Evolutionary conservation across 1,140 invertebrate genomes (phyloP).

Genomic region (Leptoteleia sp.): DNA sequence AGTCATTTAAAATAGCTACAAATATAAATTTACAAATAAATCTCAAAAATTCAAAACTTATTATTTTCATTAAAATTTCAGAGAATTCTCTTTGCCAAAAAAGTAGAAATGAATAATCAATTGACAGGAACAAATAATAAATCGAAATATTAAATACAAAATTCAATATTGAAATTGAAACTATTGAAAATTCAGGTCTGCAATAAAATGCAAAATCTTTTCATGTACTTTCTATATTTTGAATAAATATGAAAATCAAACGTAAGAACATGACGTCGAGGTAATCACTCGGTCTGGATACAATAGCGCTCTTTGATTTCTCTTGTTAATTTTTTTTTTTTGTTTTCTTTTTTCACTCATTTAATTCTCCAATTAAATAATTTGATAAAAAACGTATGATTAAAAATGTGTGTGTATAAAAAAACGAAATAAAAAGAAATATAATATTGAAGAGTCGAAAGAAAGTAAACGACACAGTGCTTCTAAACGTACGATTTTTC

Average conservation of each 20-base stretch:
- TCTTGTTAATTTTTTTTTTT: constrained; percentile 5
- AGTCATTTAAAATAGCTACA: constrained; percentile 15
- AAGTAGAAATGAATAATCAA: neutral
- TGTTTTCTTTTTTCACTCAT: no score
- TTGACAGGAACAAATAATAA: neutral
- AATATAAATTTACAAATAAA: constrained; percentile 43
- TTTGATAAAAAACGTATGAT: neutral
- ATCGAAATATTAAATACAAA: constrained; percentile 30
- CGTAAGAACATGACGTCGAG: constrained; percentile 65
- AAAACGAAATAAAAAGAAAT: constrained; percentile 12
- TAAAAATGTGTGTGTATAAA: constrained; percentile 1
- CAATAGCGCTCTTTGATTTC: constrained; percentile 67
- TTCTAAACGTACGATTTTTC: constrained; percentile 30
- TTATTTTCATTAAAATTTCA: neutral
- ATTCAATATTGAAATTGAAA: no score
- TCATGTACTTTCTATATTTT: constrained; percentile 66
- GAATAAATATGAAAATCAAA: constrained; percentile 66
- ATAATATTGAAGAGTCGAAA: no score
- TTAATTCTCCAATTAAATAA: constrained; percentile 42
- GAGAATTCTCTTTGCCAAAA: neutral
- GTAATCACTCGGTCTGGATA: constrained; percentile 66
- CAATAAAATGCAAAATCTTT: constrained; percentile 50
- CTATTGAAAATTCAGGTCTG: constrained; percentile 30
- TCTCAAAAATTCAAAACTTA: constrained; percentile 3
- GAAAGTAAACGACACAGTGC: constrained; percentile 35